Evolutionary conservation across 2,797 vertebrate genomes (phyloP).

Genomic region (Poecilia velifera): DNA sequence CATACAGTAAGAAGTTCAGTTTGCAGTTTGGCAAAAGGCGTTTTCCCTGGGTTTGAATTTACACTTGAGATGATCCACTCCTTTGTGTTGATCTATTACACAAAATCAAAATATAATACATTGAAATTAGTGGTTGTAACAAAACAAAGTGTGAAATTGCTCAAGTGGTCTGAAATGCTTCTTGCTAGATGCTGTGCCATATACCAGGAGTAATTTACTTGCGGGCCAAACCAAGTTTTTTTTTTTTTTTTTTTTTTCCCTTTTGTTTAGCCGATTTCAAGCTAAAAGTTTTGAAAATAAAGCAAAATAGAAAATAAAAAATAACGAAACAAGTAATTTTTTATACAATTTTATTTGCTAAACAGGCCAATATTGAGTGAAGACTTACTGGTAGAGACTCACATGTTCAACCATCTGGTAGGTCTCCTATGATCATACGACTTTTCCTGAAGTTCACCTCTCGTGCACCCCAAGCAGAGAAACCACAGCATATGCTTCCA

Average conservation of each 20-base stretch:
- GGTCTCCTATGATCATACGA: slow-evolving; percentile 59
- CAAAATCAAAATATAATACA: not conserved
- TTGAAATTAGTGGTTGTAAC: not conserved
- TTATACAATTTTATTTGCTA: slow-evolving; percentile 4
- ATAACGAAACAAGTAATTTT: not conserved
- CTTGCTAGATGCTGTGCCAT: not conserved
- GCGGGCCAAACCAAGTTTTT: not conserved
- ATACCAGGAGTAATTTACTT: not conserved
- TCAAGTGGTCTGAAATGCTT: not conserved
- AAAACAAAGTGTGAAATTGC: not conserved
- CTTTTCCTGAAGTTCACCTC: slow-evolving; percentile 73
- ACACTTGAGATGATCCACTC: not conserved
- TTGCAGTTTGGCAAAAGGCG: not conserved
- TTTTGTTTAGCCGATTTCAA: not conserved
- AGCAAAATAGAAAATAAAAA: not conserved
- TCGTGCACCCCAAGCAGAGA: slow-evolving; percentile 67
- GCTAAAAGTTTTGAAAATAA: not conserved
- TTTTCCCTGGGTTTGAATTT: too few relatives aligned
- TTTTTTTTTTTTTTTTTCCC: not conserved
- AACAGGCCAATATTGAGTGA: slow-evolving; percentile 17
- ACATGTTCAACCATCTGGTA: slow-evolving; percentile 51
- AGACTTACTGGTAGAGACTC: slow-evolving; percentile 40
- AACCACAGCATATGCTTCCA: slow-evolving; percentile 78
- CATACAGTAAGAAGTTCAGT: not conserved
- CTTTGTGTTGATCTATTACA: not conserved